phyloP scores from a whole-genome alignment of 2,113 vertebrate species.

The Eleginops maclovinus region DNA sequence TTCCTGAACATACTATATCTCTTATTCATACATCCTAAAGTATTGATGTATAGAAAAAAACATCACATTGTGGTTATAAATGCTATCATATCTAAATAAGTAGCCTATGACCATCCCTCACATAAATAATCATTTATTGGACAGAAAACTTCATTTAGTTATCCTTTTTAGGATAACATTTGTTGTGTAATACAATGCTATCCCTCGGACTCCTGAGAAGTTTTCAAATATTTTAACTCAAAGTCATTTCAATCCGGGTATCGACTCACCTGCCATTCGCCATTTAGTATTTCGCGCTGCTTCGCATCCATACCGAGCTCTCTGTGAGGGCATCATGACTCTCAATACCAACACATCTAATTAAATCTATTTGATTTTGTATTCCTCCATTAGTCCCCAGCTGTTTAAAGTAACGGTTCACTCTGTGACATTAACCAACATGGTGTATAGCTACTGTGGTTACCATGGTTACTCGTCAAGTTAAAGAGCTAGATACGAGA shows the following conservation, averaged over 20 bases:
- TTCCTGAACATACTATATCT: no score
- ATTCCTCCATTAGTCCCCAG: background rate
- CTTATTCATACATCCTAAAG: no score
- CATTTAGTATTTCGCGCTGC: conserved; percentile 56
- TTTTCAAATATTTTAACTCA: background rate
- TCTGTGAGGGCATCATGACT: conserved; percentile 69
- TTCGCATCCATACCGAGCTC: conserved; percentile 58
- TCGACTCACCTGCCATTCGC: conserved; percentile 69
- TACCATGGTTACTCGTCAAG: conserved; percentile 63
- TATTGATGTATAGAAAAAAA: no score
- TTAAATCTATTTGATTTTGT: background rate
- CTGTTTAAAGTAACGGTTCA: conserved; percentile 49
- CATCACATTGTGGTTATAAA: no score
- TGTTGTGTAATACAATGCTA: no score
- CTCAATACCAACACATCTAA: background rate
- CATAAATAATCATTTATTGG: no score
- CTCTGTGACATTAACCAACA: conserved; percentile 18
- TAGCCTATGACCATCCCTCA: no score
- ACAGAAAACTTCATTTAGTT: no score
- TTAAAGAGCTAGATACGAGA: background rate
- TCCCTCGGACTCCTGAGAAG: no score
- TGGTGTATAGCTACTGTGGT: conserved; percentile 37
- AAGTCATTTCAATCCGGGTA: background rate
- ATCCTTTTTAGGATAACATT: no score
- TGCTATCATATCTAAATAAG: no score